These are phyloP conservation scores for Calonectris borealis DNA, from an alignment of 2,113 vertebrate genomes.

Conservation along the genomic window DNA sequence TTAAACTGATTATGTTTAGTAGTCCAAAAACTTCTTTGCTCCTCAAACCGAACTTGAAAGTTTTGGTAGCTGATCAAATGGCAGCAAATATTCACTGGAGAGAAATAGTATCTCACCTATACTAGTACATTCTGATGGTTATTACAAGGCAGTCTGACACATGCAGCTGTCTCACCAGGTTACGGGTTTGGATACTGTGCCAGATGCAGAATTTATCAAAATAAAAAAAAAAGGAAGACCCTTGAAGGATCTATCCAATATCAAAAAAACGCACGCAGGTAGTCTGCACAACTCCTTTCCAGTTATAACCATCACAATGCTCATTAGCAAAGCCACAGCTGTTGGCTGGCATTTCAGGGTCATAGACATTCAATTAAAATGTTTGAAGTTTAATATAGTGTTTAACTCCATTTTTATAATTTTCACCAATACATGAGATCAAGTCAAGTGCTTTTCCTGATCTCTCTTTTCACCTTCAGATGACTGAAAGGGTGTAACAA, in stretches of 20 bases:
- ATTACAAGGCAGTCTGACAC: constrained; percentile 2
- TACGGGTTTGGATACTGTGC: neutral
- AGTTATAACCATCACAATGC: constrained; percentile 15
- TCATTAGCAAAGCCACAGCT: neutral
- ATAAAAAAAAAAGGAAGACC: neutral
- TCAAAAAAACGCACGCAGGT: neutral
- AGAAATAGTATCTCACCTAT: neutral
- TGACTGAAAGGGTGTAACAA: neutral
- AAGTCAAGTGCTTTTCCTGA: neutral
- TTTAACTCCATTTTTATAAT: constrained; percentile 34
- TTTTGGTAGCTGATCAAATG: constrained; percentile 2
- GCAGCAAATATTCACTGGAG: neutral
- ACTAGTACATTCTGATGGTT: neutral
- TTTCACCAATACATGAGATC: neutral
- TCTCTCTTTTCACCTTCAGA: neutral
- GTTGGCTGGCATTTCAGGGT: neutral
- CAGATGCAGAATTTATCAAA: constrained; percentile 25
- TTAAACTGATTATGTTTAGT: neutral
- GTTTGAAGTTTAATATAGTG: neutral
- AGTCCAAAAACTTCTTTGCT: neutral
- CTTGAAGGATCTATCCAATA: constrained; percentile 13
- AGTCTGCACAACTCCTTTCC: neutral
- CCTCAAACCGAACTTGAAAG: neutral
- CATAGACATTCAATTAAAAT: neutral
- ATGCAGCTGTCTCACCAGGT: neutral